These are phyloP conservation scores for Ispidina lecontei DNA, from an alignment of 2,797 vertebrate genomes.

Conservation along the genomic window DNA sequence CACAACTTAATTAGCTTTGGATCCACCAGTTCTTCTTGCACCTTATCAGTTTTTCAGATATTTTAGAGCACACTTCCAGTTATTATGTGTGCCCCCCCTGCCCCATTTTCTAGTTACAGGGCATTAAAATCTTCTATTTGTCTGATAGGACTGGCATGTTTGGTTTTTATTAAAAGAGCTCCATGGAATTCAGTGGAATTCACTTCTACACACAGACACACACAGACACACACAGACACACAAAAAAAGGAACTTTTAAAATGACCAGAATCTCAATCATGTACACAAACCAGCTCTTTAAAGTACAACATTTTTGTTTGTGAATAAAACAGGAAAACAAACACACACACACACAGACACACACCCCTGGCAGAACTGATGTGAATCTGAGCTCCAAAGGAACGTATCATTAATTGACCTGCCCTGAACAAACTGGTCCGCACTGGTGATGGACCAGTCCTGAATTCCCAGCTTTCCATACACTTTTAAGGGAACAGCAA, in stretches of 20 bases:
- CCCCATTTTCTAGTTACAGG: background rate
- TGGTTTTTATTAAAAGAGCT: constrained; percentile 16
- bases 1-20: background rate
- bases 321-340: background rate
- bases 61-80: background rate
- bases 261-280: background rate
- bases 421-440: background rate
- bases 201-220: background rate
- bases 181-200: constrained; percentile 10
- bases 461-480: background rate
- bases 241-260: background rate
- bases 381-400: background rate
- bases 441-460: background rate
- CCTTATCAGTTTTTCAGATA: background rate
- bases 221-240: too few relatives aligned
- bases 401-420: background rate
- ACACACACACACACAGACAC: background rate
- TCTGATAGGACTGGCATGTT: background rate
- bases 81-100: background rate
- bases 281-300: background rate
- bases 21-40: background rate
- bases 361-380: background rate
- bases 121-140: background rate
- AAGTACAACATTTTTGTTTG: background rate
- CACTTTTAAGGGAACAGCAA: background rate